phyloP scores from a whole-genome alignment of 2,888 invertebrate genomes.

The Diabrotica balteata region DNA sequence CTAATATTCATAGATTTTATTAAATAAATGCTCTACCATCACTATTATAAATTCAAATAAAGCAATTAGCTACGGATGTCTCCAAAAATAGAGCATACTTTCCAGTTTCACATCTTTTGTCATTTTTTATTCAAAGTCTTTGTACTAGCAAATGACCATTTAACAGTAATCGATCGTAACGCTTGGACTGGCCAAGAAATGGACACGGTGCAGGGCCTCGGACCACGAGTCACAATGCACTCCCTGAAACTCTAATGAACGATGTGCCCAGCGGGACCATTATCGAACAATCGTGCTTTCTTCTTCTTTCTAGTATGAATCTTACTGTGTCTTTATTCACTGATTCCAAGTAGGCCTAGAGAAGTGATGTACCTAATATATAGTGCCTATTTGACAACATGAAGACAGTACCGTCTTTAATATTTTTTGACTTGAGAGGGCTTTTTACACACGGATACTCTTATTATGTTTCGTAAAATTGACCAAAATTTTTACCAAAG shows the following conservation, averaged over 20 bases:
- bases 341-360: constrained; percentile 34
- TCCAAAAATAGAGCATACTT: background rate
- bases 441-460: no score
- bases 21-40: no score
- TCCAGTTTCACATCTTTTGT: constrained; percentile 3
- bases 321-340: constrained; percentile 33
- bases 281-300: constrained; percentile 38
- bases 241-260: constrained; percentile 43
- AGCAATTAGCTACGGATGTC: no score
- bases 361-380: constrained; percentile 9
- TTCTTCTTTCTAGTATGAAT: constrained; percentile 27
- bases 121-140: constrained; percentile 16
- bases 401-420: background rate
- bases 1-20: no score
- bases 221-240: constrained; percentile 35
- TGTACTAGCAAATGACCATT: constrained; percentile 30
- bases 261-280: constrained; percentile 45
- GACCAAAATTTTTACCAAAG: no score
- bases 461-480: no score
- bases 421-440: no score
- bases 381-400: background rate
- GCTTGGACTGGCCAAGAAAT: constrained; percentile 27
- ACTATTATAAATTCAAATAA: no score
- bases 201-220: constrained; percentile 24
- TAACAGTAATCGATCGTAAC: constrained; percentile 27